Evolutionary conservation across 2,888 invertebrate genomes (phyloP).

Genomic region (Drosophila rellima): DNA sequence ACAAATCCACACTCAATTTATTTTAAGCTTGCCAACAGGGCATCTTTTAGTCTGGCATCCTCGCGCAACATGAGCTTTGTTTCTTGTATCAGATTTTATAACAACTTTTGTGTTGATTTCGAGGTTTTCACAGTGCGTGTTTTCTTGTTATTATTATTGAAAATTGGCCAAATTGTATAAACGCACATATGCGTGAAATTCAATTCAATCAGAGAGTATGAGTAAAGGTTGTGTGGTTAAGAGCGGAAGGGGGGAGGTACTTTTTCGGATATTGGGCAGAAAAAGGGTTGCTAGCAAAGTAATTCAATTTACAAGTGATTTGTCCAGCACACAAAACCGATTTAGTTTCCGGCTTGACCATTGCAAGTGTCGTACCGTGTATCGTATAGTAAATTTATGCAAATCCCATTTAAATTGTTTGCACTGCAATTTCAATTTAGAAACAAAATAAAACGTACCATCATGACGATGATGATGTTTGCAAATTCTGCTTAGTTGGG

Average conservation of each 20-base stretch:
- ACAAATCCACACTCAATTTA: too few relatives aligned
- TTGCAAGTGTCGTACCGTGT: conserved; percentile 43
- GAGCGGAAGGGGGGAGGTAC: conserved; percentile 6
- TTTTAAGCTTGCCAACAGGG: not conserved
- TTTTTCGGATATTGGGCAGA: conserved; percentile 15
- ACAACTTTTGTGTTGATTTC: conserved; percentile 72
- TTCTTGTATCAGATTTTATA: conserved; percentile 63
- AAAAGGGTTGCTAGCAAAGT: conserved; percentile 74
- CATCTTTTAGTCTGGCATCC: conserved; percentile 9
- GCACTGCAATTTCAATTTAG: conserved; percentile 81
- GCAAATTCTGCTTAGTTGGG: not conserved
- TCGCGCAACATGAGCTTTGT: not conserved
- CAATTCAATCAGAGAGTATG: conserved; percentile 74
- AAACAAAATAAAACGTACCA: conserved; percentile 69
- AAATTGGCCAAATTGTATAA: conserved; percentile 85
- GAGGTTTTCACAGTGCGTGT: conserved; percentile 53
- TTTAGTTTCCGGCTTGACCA: conserved; percentile 72
- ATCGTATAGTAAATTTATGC: conserved; percentile 74
- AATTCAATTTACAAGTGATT: conserved; percentile 82
- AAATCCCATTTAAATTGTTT: conserved; percentile 84
- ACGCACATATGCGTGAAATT: conserved; percentile 85
- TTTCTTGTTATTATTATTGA: conserved; percentile 65
- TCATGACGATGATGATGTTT: conserved; percentile 20
- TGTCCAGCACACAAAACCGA: conserved; percentile 76
- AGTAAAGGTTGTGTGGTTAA: conserved; percentile 3